Percentiles rank a stretch among this genome's conserved stretches.
phyloP scores from a whole-genome alignment of 1,140 invertebrate genomes.

The Rhysida immarginata region DNA sequence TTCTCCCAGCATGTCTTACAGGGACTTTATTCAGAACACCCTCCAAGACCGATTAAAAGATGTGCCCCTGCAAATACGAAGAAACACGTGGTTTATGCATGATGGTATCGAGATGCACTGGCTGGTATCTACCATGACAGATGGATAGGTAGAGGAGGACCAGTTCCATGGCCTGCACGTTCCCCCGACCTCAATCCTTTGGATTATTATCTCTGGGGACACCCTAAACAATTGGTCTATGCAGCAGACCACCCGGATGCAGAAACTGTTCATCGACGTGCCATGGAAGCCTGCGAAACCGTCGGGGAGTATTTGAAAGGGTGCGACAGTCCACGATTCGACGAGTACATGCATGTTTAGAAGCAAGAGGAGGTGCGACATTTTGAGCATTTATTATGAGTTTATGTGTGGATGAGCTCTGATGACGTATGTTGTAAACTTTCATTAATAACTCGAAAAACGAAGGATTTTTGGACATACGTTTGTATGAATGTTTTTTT shows the following conservation, averaged over 20 bases:
- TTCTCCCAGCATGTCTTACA: neutral
- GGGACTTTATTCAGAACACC: neutral
- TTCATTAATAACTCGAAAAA: no score
- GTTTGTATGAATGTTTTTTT: no score
- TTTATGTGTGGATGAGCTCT: no score
- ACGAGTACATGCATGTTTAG: neutral
- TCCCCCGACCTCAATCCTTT: slow-evolving; percentile 10
- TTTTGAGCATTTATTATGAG: slow-evolving; percentile 4
- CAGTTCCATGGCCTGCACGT: slow-evolving; percentile 11
- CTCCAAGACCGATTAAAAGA: neutral
- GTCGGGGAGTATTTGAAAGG: slow-evolving; percentile 4
- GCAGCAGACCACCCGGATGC: neutral
- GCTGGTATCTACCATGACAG: neutral
- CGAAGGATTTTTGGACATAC: no score
- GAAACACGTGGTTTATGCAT: neutral
- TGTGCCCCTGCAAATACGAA: neutral
- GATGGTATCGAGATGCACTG: neutral
- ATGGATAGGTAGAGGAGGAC: slow-evolving; percentile 9
- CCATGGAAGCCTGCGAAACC: slow-evolving; percentile 3
- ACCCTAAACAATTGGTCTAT: slow-evolving; percentile 1
- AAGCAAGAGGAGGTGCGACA: slow-evolving; percentile 3
- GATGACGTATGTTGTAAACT: no score
- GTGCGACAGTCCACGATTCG: slow-evolving; percentile 1
- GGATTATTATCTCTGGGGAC: slow-evolving; percentile 12
- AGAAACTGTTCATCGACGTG: neutral